Evolutionary conservation across 2,113 vertebrate species (phyloP), one percentile per base, ranked within the genome.

Genomic region (Pseudopodoces humilis): DNA sequence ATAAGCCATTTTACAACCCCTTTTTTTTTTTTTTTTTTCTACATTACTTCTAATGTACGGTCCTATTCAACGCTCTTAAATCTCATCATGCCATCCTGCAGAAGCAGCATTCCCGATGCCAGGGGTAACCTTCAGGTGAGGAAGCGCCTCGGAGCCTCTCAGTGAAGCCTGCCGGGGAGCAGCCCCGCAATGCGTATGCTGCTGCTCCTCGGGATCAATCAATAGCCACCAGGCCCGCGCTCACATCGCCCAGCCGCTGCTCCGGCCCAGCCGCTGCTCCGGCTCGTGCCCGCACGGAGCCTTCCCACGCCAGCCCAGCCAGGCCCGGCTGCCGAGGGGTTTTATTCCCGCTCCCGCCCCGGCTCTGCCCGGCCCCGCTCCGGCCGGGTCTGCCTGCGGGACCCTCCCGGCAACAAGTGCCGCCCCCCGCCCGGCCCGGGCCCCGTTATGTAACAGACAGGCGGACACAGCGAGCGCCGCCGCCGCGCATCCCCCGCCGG

Each of bases 141-240:
- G 94, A 68, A 84, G 56, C 52, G 44, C 55, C 83, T 46, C 83
- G 55, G 83, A 91, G 81, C 64, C 95, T 89, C 86, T 62, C 37
- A 43, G 24, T 52, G 96, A 92, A 91, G 96, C 39, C 90, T 80
- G 94, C 95, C 96, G 90, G 77, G 96, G 93, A 97, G 83, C 80
- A 83, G 96, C 98, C 98, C 99, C 98, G 99, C 99, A 99, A 98
- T 99, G 99, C 98, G 99, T 98, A 98, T 91, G 92, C 60, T 59
- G 88, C 62, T 64, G 86, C 69, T 95, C 95, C 92, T 88, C 91
- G 55, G 87, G 92, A 96, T 88, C 94, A 53, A 96, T 96, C 97
- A 81, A 62, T 76, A 86, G 67, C 69, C 78, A 81, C 93, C 76
- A 77, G 79, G 92, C 90, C 49, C 83, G 41, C 13, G 39, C 35